Evolutionary conservation across 37 sponge, comb jelly and placozoan species (phyloP).

Genomic region (Chondrilla cf. caribensis): DNA sequence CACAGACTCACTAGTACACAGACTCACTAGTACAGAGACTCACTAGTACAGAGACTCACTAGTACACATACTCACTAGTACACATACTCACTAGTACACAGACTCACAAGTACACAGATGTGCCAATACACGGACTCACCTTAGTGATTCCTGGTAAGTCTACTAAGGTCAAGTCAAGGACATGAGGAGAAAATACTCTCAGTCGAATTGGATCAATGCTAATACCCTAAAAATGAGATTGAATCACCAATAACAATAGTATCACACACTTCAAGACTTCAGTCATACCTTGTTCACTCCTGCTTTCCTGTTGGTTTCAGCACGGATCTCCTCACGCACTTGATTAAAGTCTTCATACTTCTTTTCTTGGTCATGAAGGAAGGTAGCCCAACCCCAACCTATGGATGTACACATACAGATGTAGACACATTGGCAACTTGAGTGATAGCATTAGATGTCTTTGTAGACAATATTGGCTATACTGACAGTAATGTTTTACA

Average conservation of each 20-base stretch:
- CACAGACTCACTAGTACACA: too few relatives aligned
- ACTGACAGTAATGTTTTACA: too few relatives aligned
- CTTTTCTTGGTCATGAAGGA: conserved; percentile 75
- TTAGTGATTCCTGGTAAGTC: conserved; percentile 97
- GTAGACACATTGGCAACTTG: not conserved
- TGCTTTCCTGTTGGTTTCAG: conserved; percentile 71
- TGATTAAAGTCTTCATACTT: conserved; percentile 59
- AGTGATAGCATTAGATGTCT: too few relatives aligned
- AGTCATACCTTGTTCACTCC: conserved; percentile 69
- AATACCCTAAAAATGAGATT: conserved; percentile 53
- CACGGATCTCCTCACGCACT: conserved; percentile 71
- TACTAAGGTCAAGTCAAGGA: conserved; percentile 89
- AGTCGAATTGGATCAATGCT: conserved; percentile 82
- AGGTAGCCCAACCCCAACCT: conserved; percentile 89
- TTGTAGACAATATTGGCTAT: too few relatives aligned
- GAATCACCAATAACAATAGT: not conserved
- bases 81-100: too few relatives aligned
- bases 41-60: too few relatives aligned
- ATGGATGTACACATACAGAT: not conserved
- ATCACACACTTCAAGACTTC: too few relatives aligned
- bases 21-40: too few relatives aligned
- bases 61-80: too few relatives aligned
- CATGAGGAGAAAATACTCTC: conserved; percentile 88
- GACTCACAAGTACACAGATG: too few relatives aligned
- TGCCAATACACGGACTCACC: not conserved